phyloP scores from a whole-genome alignment of 2,888 invertebrate species.

The Apodemia hepburni region DNA sequence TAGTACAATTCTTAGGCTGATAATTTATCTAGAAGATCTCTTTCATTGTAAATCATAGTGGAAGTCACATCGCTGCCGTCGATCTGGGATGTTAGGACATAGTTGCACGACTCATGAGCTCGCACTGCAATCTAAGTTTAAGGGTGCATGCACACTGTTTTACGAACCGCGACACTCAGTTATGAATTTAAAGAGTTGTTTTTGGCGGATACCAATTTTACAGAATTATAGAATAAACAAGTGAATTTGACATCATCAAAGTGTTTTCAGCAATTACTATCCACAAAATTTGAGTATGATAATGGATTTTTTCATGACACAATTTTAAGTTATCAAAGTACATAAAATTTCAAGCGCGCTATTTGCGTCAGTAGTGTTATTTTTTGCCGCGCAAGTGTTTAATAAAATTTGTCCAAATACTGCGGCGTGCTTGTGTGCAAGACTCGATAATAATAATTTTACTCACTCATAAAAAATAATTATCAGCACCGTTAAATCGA shows the following conservation, averaged over 20 bases:
- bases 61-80: slow-evolving; percentile 1
- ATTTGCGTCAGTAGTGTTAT: too few species aligned
- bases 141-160: slow-evolving; percentile 12
- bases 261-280: neutral
- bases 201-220: neutral
- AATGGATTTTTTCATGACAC: too few species aligned
- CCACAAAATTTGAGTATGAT: too few species aligned
- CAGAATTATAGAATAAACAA: neutral
- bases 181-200: neutral
- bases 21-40: slow-evolving; percentile 31
- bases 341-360: too few species aligned
- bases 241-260: neutral
- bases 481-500: too few species aligned
- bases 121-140: slow-evolving; percentile 40
- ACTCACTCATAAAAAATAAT: too few species aligned
- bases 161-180: neutral
- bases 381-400: too few species aligned
- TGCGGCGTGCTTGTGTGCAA: too few species aligned
- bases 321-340: too few species aligned
- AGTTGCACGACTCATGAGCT: slow-evolving; percentile 49
- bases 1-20: slow-evolving; percentile 67
- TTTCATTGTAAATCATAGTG: slow-evolving; percentile 13
- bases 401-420: too few species aligned
- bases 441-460: neutral
- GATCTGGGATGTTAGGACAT: slow-evolving; percentile 21